Conservation (phyloP, 2,888 invertebrate species). For the Rosalia funebris region DNA sequence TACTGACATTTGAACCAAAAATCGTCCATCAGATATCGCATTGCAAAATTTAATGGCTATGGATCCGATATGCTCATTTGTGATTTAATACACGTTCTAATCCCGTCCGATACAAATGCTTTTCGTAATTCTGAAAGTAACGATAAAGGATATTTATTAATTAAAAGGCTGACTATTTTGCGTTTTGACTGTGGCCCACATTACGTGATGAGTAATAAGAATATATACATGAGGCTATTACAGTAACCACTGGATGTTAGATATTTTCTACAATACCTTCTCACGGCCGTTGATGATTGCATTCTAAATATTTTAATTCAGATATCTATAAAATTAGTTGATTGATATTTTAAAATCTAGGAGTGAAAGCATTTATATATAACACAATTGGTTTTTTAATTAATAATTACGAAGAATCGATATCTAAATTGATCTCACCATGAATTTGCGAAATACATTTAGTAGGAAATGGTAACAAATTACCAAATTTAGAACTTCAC, state of each 20-base stretch:
- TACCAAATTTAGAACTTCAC: no score
- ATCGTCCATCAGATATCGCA: not conserved
- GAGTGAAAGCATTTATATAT: no score
- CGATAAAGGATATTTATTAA: constrained; percentile 4
- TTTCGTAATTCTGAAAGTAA: constrained; percentile 8
- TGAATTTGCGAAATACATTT: no score
- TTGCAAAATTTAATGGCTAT: not conserved
- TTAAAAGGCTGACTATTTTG: not conserved
- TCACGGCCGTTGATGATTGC: no score
- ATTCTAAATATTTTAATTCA: no score
- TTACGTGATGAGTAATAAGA: constrained; percentile 4
- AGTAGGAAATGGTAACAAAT: no score
- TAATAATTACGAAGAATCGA: no score
- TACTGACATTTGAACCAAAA: not conserved
- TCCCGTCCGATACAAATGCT: constrained; percentile 3
- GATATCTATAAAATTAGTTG: no score
- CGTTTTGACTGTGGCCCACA: constrained; percentile 5
- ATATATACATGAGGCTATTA: constrained; percentile 6
- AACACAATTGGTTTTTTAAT: no score
- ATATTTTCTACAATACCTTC: no score
- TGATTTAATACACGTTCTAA: not conserved
- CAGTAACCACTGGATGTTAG: not conserved
- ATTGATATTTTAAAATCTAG: no score
- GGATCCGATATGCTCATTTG: not conserved
- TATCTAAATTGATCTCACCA: no score